Percentiles rank a stretch among this genome's conserved stretches.
These are phyloP conservation scores for Zeus faber DNA, from an alignment of 2,113 vertebrate species.

Conservation along the genomic window DNA sequence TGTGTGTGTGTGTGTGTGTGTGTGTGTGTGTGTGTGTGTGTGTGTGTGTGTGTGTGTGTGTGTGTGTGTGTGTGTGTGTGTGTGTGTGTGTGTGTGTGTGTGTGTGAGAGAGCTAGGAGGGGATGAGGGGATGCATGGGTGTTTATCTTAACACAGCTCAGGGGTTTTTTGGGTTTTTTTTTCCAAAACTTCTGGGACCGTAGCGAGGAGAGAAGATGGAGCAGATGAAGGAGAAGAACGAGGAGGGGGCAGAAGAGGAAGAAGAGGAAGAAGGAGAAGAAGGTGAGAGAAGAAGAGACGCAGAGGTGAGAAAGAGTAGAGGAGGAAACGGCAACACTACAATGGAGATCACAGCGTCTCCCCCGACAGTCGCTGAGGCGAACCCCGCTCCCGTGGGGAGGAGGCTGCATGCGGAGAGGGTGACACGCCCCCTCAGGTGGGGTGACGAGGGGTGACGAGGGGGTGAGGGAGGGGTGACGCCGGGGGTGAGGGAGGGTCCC, in stretches of 20 bases:
- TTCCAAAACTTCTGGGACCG: conserved; percentile 25
- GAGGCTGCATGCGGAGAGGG: conserved; percentile 40
- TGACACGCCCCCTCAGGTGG: conserved; percentile 50
- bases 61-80: conserved; percentile 16
- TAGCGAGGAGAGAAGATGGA: neutral
- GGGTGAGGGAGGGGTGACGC: conserved; percentile 24
- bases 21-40: conserved; percentile 14
- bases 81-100: conserved; percentile 4
- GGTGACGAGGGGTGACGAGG: no score
- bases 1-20: conserved; percentile 10
- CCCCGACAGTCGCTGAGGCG: conserved; percentile 33
- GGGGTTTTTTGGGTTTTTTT: neutral
- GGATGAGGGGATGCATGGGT: neutral
- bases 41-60: conserved; percentile 10
- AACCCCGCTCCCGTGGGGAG: conserved; percentile 37
- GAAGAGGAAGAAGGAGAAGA: conserved; percentile 4
- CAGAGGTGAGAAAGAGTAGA: no score
- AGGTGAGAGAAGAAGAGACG: conserved; percentile 22
- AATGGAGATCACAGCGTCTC: conserved; percentile 48
- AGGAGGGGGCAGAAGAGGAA: conserved; percentile 16
- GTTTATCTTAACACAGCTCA: no score
- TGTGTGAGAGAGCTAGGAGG: neutral
- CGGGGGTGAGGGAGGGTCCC: conserved; percentile 26
- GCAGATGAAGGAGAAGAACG: conserved; percentile 20
- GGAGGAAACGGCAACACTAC: conserved; percentile 39